Conservation (phyloP, 2,113 vertebrate genomes). For the Tachycineta bicolor region DNA sequence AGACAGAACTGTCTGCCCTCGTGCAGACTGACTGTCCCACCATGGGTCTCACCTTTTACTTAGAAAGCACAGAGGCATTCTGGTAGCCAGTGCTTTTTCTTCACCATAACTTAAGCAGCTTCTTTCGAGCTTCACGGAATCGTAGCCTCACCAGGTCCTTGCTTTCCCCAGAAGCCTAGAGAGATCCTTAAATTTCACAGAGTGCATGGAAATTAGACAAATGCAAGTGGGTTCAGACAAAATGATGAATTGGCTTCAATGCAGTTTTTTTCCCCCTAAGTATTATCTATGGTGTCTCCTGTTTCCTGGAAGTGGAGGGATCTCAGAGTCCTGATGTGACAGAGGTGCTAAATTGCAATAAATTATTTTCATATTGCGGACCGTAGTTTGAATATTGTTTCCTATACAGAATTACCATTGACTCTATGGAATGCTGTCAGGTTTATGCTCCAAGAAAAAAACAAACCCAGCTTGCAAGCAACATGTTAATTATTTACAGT, state of each 20-base stretch:
- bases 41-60: neutral
- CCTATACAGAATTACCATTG: neutral
- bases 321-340: neutral
- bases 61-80: neutral
- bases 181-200: neutral
- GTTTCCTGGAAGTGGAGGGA: neutral
- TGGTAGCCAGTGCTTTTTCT: neutral
- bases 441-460: neutral
- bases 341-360: neutral
- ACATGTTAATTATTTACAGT: slow-evolving; percentile 47
- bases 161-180: neutral
- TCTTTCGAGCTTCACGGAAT: neutral
- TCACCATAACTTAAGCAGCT: neutral
- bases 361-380: neutral
- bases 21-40: neutral
- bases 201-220: neutral
- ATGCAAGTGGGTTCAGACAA: neutral
- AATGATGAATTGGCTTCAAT: neutral
- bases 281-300: neutral
- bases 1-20: neutral
- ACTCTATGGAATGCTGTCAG: neutral
- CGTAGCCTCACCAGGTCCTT: neutral
- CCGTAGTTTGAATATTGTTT: neutral
- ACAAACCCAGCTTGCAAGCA: neutral
- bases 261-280: neutral